Conservation (phyloP, 2,797 vertebrate species). For the Sebastes kiyomatsui region DNA sequence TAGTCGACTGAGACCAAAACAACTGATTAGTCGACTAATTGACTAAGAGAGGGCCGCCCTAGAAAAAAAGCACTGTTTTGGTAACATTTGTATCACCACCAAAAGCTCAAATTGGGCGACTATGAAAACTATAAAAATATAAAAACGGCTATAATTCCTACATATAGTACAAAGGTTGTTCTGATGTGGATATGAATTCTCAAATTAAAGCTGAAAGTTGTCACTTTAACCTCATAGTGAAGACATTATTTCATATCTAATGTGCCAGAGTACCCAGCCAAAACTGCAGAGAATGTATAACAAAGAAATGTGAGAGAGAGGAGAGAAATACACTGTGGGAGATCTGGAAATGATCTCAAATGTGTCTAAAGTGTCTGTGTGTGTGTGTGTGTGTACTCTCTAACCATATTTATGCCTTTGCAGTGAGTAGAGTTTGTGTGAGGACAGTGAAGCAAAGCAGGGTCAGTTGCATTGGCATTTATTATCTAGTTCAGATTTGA, state of each 20-base stretch:
- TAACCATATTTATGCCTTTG: background rate
- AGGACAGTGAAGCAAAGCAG: background rate
- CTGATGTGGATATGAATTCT: background rate
- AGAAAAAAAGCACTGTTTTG: no score
- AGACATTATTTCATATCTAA: background rate
- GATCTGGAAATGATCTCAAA: background rate
- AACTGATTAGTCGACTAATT: no score
- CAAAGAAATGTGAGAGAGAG: background rate
- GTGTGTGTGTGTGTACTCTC: background rate
- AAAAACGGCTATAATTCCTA: background rate
- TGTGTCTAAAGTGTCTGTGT: background rate
- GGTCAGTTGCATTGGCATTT: background rate
- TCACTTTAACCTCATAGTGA: background rate
- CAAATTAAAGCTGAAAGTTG: background rate
- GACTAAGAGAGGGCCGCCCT: no score
- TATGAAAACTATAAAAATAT: no score
- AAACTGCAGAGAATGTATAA: background rate
- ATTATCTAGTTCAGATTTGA: background rate
- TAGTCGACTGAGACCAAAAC: no score
- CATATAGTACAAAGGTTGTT: background rate
- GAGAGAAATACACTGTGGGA: background rate
- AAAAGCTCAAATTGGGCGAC: background rate
- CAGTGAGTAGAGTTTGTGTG: background rate
- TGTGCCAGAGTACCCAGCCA: background rate
- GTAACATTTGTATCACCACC: rapidly evolving